Base-by-base conservation (phyloP, 2,797 vertebrate species). In the Pteronotus mesoamericanus region DNA sequence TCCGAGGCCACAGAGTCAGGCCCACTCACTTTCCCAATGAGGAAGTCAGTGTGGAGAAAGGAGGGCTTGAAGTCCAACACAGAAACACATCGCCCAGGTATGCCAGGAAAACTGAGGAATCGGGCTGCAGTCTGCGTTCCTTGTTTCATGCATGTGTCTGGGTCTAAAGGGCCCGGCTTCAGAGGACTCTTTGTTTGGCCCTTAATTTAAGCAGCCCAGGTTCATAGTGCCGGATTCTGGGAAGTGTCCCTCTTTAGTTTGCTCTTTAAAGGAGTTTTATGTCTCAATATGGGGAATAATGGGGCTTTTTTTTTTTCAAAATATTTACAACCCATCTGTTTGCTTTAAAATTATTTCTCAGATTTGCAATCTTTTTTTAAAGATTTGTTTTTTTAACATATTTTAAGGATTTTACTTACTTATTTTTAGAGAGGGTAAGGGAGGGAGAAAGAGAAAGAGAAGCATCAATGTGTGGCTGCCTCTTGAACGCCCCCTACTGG, bases 181-280 rank as follows among this genome's bases (percentile, higher is more conserved):
- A 79, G 77, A 94, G 29, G 79, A 44, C 14, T 51, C 37, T 89
- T 83, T 79, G 14, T 86, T 42, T 44, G 71, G 88, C 15, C 9
- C 7, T 69, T 57, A 26, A 18, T 57, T 66, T 53, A 19, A 22
- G 42, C 79, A 48, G 57, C 44, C 68, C 69, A 37, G 34, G 18
- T 66, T 68, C 29, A 42, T 59, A 16, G 9, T 42, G 29, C 5
- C 46, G n/a, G 61, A 32, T 61, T 71, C 46, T 39, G 7, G 64
- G 37, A 94, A 48, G 26, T 51, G 8, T 44, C 55, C 22, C 66
- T 93, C 84, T 88, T 61, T 39, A 14, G 29, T 86, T 86, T 92
- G 39, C 89, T 72, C 46, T 89, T 48, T 51, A 83, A 85, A 92
- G 39, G 83, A 75, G n/a, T 94, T 80, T 89, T 68, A 42, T 75